Base-by-base conservation (phyloP, 2,888 invertebrate genomes). In the Teleogryllus oceanicus region DNA sequence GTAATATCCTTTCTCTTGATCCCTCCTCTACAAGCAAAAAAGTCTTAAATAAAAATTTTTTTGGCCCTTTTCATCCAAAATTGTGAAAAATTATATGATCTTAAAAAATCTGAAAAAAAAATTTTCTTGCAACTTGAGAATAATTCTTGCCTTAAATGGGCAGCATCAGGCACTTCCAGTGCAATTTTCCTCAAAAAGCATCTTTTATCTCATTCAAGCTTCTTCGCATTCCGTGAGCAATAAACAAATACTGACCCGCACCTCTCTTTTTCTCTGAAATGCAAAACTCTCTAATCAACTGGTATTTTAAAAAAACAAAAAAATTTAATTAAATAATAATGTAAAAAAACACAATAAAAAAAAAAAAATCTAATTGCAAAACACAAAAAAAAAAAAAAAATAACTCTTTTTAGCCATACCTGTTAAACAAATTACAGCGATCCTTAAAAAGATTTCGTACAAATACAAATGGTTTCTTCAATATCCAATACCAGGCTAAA, bases 171-270 rank as follows among this genome's bases (percentile, higher is more conserved):
- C 24, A 96, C 89, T 21, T n/a, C n/a, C n/a, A n/a, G 94, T 2
- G 90, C 87, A 62, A 94, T 89, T 82, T 90, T 90, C 85, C 93
- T 93, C 80, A 96, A 89, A n/a, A n/a, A n/a, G n/a, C n/a, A n/a
- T n/a, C n/a, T n/a, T 88, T 94, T 96, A 86, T 97, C 81, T 93
- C 89, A 13, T 87, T 85, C 97, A 97, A 16, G 93, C 93, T 84
- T 92, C 86, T 89, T 92, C 87, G 87, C 97, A 97, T 74, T 86
- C 86, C 91, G 90, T 83, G 92, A 92, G 85, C 97, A 97, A 85
- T 97, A 97, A 86, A 91, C 1, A 94, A 92, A 85, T 93, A 94
- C 80, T 93, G 92, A 87, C 97, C 91, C 92, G 0, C 97, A 97
- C 88, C 94, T 94, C 49, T 95, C 89, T 85, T 92, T 92, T 78